Base-by-base conservation (phyloP, 1,140 invertebrate genomes). In the Drepana arcuata region DNA sequence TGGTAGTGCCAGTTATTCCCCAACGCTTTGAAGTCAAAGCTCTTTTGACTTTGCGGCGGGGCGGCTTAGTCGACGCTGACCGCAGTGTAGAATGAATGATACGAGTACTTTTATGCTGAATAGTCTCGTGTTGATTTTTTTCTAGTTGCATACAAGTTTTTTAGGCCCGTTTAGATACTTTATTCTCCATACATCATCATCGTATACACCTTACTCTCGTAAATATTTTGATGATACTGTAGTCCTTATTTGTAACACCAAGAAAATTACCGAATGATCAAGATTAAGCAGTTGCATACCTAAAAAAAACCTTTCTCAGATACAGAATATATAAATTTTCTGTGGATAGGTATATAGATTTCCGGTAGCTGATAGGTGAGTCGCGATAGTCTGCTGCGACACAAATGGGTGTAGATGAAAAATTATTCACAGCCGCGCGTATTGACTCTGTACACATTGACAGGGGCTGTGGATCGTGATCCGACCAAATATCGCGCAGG, bases 11-110 rank as follows among this genome's bases (percentile, higher is more conserved):
- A 70, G 63, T 71, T 63, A 65, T 66, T 66, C 56, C 35, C 34
- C 41, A 42, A 32, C 55, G 60, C 72, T 80, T 81, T 81, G 73
- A 81, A 74, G 65, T 75, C 52, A 74, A 74, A 77, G 68, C 63
- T 64, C 73, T 74, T 74, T 81, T 75, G 68, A 71, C 64, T 71
- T 49, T 47, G 48, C 41, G 24, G 32, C n/a, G n/a, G 6, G 42
- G 49, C 52, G 42, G 61, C 59, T 57, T 61, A 49, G 50, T 66
- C 54, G 49, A 30, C 40, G 61, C 61, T 75, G 72, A 77, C 70
- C 72, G 66, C 71, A 64, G 35, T 54, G 45, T 54, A 44, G 48
- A 55, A 58, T 78, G 59, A 70, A 70, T 75, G 70, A 66, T 75
- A n/a, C n/a, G n/a, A n/a, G n/a, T n/a, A 68, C 60, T 65, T 66